phyloP scores from a whole-genome alignment of 2,113 vertebrate genomes.

The rat (Rattus norvegicus) region DNA sequence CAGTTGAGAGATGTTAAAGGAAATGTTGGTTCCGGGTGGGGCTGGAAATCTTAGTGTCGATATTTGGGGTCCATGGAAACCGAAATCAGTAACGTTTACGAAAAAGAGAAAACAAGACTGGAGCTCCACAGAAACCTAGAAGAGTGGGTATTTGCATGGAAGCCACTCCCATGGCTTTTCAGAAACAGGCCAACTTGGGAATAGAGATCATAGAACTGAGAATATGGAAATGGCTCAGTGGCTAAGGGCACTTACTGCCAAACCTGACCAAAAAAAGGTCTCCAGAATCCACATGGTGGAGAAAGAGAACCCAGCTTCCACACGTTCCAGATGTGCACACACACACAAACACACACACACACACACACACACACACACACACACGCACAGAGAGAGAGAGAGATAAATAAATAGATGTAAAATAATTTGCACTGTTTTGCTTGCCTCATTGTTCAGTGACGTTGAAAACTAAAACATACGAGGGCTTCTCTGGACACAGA shows the following conservation, averaged over 20 bases:
- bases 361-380: background rate
- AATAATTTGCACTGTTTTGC: background rate
- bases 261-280: too few species aligned
- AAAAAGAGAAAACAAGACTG: background rate
- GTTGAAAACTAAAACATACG: background rate
- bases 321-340: too few species aligned
- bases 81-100: background rate
- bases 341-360: background rate
- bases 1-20: background rate
- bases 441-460: background rate
- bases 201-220: background rate
- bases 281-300: background rate
- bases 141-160: background rate
- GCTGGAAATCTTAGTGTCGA: background rate
- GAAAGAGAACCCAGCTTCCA: background rate
- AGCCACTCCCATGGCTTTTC: background rate
- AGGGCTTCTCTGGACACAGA: background rate
- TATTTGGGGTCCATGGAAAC: background rate
- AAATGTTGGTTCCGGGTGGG: background rate
- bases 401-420: background rate
- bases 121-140: background rate
- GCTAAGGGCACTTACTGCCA: background rate
- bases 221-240: background rate
- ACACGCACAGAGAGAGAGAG: too few species aligned
- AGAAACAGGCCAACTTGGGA: background rate